Evolutionary conservation across 2,888 invertebrate genomes (phyloP).

Genomic region (Drosophila engyochracea): DNA sequence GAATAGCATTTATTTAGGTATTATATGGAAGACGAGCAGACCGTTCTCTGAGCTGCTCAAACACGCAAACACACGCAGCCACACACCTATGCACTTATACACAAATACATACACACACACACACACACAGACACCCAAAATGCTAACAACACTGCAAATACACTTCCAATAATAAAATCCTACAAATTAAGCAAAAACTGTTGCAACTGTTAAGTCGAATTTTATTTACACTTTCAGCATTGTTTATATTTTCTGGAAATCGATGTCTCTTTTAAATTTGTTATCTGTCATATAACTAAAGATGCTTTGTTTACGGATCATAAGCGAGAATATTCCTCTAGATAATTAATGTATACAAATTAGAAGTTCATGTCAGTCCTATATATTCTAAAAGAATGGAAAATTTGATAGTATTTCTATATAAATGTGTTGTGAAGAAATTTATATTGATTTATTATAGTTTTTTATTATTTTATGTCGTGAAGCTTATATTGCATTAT

Average conservation of each 20-base stretch:
- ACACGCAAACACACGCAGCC: constrained; percentile 15
- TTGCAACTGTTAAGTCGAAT: not conserved
- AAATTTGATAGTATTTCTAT: not conserved
- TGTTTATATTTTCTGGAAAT: not conserved
- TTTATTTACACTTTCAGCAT: not conserved
- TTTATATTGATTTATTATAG: not conserved
- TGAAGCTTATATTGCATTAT: not conserved
- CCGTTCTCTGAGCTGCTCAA: constrained; percentile 41
- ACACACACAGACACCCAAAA: constrained; percentile 6
- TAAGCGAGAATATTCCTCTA: not conserved
- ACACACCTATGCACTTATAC: constrained; percentile 2
- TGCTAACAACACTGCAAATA: constrained; percentile 32
- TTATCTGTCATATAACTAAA: not conserved
- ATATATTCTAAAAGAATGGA: not conserved
- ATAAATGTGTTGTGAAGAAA: not conserved
- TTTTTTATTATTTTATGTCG: not conserved
- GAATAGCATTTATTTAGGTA: constrained; percentile 86
- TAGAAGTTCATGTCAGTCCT: not conserved
- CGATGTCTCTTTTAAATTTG: not conserved
- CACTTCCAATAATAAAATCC: constrained; percentile 62
- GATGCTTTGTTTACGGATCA: not conserved
- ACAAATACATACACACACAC: not conserved
- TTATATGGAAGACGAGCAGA: constrained; percentile 57
- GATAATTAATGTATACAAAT: not conserved
- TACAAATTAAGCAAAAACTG: constrained; percentile 32